Base-by-base conservation (phyloP, 2,797 vertebrate species). In the Chaetodon trifasciatus region DNA sequence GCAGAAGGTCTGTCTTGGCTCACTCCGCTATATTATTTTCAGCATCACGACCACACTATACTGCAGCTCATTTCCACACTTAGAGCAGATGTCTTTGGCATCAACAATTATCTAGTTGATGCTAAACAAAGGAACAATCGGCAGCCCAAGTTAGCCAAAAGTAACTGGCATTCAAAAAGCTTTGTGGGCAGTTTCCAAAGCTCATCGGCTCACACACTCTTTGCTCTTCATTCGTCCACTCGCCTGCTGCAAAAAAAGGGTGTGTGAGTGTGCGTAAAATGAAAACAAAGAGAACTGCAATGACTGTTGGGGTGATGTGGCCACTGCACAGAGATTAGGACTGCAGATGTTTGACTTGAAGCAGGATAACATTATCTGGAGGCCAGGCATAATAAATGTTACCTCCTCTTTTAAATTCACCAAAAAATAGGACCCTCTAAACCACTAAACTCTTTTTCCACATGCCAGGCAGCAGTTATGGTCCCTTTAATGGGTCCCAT, bases 401-500 rank as follows among this genome's bases (percentile, higher is more conserved):
- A 13, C 58, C 58, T 73, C 53, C 70, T 79, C 47, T 71, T 77
- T 70, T 57, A 74, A 81, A 56, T 62, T 78, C 70, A 47, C 67
- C 70, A 69, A 84, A 88, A 61, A 87, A 52, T 69, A 84, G 73
- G 53, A 58, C 64, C 37, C 70, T 76, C 49, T 76, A 70, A 82
- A 82, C 24, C 68, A 65, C 68, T 67, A 77, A 78, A 56, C 60
- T 32, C 50, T 82, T 82, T 68, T 87, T 75, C 67, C 52, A 68
- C 46, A 63, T 87, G 58, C 79, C 57, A 65, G 61, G 19, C 56
- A n/a, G 16, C 50, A 70, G 89, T 89, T 89, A 87, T 64, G 53
- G 52, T 28, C 52, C 75, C 46, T 83, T 90, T 88, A 91, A 91
- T 87, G 80, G 68, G 6, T 39, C n/a, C 79, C 68, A 81, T 85